Percentiles rank a stretch among this genome's conserved stretches.
phyloP scores from a whole-genome alignment of 2,888 invertebrate genomes.

The Notodonta ziczac region DNA sequence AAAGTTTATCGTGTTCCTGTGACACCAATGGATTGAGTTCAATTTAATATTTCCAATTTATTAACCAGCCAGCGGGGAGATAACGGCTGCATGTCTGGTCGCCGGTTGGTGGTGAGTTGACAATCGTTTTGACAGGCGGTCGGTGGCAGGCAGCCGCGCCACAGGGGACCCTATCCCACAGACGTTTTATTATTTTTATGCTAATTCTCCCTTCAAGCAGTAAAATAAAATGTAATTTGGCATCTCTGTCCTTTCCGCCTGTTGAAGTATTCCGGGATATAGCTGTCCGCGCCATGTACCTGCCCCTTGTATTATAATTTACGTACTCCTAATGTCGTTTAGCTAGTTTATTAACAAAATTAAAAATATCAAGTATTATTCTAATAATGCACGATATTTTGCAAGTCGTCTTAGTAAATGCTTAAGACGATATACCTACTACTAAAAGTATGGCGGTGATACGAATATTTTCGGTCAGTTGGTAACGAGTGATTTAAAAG shows the following conservation, averaged over 20 bases:
- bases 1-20: constrained; percentile 8
- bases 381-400: no score
- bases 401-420: no score
- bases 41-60: constrained; percentile 27
- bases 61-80: constrained; percentile 41
- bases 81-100: constrained; percentile 47
- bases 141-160: constrained; percentile 53
- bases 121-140: constrained; percentile 67
- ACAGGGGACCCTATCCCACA: constrained; percentile 59
- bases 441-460: no score
- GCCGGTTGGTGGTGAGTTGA: constrained; percentile 47
- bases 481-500: no score
- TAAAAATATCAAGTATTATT: not conserved
- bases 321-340: not conserved
- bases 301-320: not conserved
- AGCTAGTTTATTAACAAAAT: not conserved
- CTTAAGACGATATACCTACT: no score
- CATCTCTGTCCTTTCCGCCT: constrained; percentile 36
- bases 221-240: constrained; percentile 60
- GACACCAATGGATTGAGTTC: constrained; percentile 16
- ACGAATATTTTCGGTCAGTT: no score
- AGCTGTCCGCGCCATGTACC: constrained; percentile 8
- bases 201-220: constrained; percentile 61
- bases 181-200: constrained; percentile 79
- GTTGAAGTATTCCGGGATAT: constrained; percentile 27